Conservation (phyloP, 1,140 invertebrate genomes). For the Drosophila lowei region DNA sequence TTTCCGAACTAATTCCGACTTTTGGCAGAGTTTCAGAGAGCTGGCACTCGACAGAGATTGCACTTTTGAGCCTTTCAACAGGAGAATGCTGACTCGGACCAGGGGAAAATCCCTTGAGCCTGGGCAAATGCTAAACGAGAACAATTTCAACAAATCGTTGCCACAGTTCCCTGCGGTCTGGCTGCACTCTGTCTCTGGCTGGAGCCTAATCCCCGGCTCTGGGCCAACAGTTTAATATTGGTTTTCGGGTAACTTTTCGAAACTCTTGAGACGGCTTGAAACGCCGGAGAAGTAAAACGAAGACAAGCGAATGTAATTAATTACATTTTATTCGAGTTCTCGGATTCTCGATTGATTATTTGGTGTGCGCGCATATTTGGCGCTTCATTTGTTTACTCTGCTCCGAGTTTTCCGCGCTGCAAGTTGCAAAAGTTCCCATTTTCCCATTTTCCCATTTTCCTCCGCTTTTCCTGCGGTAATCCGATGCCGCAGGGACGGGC, state of each 20-base stretch:
- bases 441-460: slow-evolving; percentile 8
- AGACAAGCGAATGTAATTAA: slow-evolving; percentile 50
- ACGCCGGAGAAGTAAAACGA: slow-evolving; percentile 15
- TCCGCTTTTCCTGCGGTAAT: background rate
- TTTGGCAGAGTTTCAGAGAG: slow-evolving; percentile 18
- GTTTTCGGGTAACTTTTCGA: slow-evolving; percentile 30
- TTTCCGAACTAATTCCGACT: slow-evolving; percentile 20
- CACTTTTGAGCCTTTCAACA: slow-evolving; percentile 33
- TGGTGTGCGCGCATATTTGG: slow-evolving; percentile 49
- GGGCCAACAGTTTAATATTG: slow-evolving; percentile 16
- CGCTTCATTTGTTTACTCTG: slow-evolving; percentile 43
- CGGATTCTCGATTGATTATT: slow-evolving; percentile 59
- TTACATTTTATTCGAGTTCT: slow-evolving; percentile 68
- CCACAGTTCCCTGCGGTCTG: slow-evolving; percentile 29
- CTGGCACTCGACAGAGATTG: slow-evolving; percentile 10
- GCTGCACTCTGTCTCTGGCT: slow-evolving; percentile 31
- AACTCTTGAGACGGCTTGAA: slow-evolving; percentile 7
- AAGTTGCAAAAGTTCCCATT: slow-evolving; percentile 25
- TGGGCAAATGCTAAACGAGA: slow-evolving; percentile 31
- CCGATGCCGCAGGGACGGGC: slow-evolving; percentile 1
- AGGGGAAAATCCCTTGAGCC: slow-evolving; percentile 41
- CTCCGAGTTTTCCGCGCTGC: background rate
- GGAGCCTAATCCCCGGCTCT: background rate
- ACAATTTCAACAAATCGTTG: slow-evolving; percentile 45
- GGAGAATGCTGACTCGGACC: background rate